A percentile compares a stretch with the other conserved stretches of the same genome.
These are phyloP conservation scores for Macrotus californicus DNA, from an alignment of 2,113 vertebrate species.

Conservation along the genomic window DNA sequence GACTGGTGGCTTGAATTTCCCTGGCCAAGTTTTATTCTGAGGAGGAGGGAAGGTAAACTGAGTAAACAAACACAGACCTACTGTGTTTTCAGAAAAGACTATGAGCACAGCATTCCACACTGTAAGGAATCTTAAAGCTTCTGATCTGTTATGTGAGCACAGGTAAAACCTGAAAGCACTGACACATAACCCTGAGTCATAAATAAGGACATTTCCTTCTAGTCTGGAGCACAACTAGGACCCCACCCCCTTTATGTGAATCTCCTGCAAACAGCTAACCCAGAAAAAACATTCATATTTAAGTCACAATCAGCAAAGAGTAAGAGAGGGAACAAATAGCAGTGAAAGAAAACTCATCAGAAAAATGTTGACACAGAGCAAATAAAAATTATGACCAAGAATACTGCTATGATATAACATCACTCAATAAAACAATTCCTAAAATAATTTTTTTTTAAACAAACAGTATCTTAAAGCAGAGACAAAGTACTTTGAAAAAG, in stretches of 20 bases:
- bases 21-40: background rate
- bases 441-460: background rate
- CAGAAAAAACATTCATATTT: background rate
- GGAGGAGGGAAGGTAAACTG: background rate
- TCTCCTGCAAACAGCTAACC: background rate
- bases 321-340: background rate
- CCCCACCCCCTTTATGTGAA: background rate
- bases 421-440: background rate
- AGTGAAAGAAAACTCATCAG: background rate
- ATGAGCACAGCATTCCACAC: background rate
- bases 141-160: background rate
- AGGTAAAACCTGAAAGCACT: slow-evolving; percentile 9
- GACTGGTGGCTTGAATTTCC: background rate
- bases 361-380: background rate
- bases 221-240: background rate
- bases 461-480: background rate
- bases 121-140: background rate
- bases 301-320: background rate
- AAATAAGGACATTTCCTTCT: background rate
- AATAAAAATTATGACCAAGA: slow-evolving; percentile 4
- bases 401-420: background rate
- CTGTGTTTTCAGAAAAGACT: background rate
- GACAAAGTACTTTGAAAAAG: background rate
- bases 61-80: background rate
- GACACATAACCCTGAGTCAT: background rate